A percentile compares a stretch with the other conserved stretches of the same genome.
Evolutionary conservation across 2,888 invertebrate genomes (phyloP).

Genomic region (Hemicrepidius hirtus): DNA sequence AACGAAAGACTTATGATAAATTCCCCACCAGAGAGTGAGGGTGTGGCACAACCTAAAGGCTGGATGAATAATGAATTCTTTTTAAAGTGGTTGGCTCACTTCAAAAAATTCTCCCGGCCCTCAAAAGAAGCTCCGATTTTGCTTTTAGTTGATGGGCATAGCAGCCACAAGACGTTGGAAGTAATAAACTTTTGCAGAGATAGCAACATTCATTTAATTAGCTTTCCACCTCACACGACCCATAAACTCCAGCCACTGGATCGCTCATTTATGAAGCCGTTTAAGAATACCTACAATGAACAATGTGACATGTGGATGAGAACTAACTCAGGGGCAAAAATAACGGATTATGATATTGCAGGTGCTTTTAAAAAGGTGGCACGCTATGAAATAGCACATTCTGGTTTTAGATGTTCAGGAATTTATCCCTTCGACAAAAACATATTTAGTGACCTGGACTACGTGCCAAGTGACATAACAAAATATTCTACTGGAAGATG

Average conservation of each 20-base stretch:
- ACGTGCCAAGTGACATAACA: too few species aligned
- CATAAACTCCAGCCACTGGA: slow-evolving; percentile 18
- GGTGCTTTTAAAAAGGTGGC: neutral
- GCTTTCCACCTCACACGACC: slow-evolving; percentile 16
- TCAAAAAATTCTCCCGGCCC: neutral
- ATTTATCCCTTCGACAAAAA: neutral
- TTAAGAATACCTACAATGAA: neutral
- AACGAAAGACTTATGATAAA: neutral
- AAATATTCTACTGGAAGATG: neutral
- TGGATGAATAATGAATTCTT: slow-evolving; percentile 12
- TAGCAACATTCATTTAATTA: slow-evolving; percentile 16
- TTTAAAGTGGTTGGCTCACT: neutral
- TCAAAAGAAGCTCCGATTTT: neutral
- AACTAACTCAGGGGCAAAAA: neutral
- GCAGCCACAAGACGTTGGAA: neutral
- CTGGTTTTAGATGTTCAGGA: neutral
- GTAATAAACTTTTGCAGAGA: neutral
- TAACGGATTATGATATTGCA: slow-evolving; percentile 10
- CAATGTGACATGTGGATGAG: too few species aligned
- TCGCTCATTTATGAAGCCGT: slow-evolving; percentile 1
- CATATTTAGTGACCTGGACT: neutral
- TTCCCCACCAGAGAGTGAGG: neutral
- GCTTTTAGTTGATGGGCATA: neutral
- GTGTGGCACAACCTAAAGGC: neutral
- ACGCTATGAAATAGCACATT: neutral